Conservation (phyloP, 1,140 invertebrate genomes). For the Hyposmocoma kahamanoa region DNA sequence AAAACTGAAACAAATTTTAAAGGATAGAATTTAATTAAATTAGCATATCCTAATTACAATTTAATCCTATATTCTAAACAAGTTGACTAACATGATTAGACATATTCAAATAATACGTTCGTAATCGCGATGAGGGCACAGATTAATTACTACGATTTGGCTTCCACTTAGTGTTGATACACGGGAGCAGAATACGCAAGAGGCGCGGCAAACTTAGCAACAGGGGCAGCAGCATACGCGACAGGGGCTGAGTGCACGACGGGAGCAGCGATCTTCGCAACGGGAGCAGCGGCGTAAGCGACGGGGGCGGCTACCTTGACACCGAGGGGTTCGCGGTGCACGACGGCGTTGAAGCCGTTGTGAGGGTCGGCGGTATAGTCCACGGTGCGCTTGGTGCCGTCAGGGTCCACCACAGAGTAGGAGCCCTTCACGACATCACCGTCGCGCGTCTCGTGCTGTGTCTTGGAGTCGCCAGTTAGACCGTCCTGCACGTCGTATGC, state of each 20-base stretch:
- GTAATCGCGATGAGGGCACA: too few relatives aligned
- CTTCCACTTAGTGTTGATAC: constrained; percentile 42
- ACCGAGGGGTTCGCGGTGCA: constrained; percentile 31
- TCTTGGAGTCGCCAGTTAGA: constrained; percentile 77
- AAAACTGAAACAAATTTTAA: too few relatives aligned
- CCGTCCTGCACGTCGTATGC: constrained; percentile 76
- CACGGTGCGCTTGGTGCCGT: constrained; percentile 76
- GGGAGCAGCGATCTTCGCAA: constrained; percentile 33
- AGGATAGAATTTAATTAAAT: too few relatives aligned
- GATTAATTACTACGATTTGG: constrained; percentile 33
- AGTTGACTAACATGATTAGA: too few relatives aligned
- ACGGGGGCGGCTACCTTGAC: constrained; percentile 20
- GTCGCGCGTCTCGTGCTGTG: constrained; percentile 75
- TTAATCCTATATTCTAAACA: too few relatives aligned
- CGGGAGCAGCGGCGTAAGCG: constrained; percentile 18
- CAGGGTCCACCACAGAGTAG: constrained; percentile 75
- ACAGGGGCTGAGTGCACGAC: constrained; percentile 20
- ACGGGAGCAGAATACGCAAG: constrained; percentile 24
- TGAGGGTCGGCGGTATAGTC: constrained; percentile 74
- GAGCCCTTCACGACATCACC: constrained; percentile 75
- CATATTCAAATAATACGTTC: too few relatives aligned
- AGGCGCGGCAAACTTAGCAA: constrained; percentile 21
- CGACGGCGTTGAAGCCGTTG: constrained; percentile 63
- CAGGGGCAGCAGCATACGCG: constrained; percentile 19
- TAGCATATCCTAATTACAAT: too few relatives aligned